Evolutionary conservation across 2,888 invertebrate species (phyloP).

Genomic region (Syrista parreyssii): DNA sequence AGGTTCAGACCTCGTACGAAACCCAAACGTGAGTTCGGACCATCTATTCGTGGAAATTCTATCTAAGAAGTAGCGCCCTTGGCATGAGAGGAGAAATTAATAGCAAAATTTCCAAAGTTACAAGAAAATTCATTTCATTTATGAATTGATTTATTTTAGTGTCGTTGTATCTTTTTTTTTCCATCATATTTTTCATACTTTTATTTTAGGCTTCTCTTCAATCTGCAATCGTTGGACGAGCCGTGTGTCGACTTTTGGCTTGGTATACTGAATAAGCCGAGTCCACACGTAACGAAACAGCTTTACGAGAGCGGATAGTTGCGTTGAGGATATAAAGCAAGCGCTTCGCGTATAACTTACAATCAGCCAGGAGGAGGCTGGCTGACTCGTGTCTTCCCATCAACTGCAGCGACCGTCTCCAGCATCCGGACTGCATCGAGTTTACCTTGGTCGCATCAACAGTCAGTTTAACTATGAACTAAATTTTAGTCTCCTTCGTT

Average conservation of each 20-base stretch:
- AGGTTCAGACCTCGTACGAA: conserved; percentile 39
- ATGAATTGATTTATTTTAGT: background rate
- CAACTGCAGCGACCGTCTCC: conserved; percentile 13
- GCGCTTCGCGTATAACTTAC: conserved; percentile 65
- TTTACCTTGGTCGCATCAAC: conserved; percentile 49
- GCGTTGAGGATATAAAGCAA: conserved; percentile 64
- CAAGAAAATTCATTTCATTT: background rate
- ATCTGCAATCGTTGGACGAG: background rate
- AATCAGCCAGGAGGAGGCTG: conserved; percentile 56
- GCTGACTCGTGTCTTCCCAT: conserved; percentile 33
- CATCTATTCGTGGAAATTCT: background rate
- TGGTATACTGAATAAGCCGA: background rate
- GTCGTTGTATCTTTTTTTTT: background rate
- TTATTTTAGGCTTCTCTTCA: background rate
- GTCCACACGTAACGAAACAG: conserved; percentile 32
- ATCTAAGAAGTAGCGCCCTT: background rate
- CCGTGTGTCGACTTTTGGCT: background rate
- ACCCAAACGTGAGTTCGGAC: background rate
- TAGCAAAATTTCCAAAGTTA: background rate
- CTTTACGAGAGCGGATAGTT: conserved; percentile 66
- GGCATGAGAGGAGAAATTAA: background rate
- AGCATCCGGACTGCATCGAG: conserved; percentile 29
- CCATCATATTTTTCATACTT: background rate
- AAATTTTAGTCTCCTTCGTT: background rate
- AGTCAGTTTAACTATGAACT: conserved; percentile 27